Evolutionary conservation across 2,113 vertebrate species (phyloP).

Genomic region (Oncorhynchus kisutch): DNA sequence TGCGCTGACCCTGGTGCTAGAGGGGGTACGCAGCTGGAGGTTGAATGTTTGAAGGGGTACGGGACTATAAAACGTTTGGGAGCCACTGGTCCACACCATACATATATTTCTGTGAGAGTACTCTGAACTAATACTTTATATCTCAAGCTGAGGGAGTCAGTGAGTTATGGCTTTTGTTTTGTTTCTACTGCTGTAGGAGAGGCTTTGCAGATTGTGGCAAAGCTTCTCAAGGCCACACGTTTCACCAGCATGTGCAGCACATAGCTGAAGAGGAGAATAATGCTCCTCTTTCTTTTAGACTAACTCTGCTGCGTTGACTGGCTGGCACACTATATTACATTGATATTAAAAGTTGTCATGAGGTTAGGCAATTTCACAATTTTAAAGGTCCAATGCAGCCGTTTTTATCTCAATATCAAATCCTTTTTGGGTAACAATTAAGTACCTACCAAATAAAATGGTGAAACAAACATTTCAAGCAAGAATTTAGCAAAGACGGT

Average conservation of each 20-base stretch:
- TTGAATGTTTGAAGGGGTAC: no score
- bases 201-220: slow-evolving; percentile 38
- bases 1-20: no score
- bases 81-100: slow-evolving; percentile 3
- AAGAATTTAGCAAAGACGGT: no score
- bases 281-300: slow-evolving; percentile 46
- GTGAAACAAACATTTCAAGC: no score
- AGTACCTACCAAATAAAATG: no score
- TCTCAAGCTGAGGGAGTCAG: slow-evolving; percentile 23
- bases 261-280: slow-evolving; percentile 63
- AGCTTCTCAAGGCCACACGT: slow-evolving; percentile 36
- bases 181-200: slow-evolving; percentile 45
- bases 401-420: no score
- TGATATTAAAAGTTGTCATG: slow-evolving; percentile 23
- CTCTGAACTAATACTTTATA: slow-evolving; percentile 5
- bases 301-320: slow-evolving; percentile 35
- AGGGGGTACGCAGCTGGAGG: no score
- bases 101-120: slow-evolving; percentile 31
- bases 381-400: background rate
- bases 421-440: no score
- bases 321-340: slow-evolving; percentile 38
- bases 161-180: slow-evolving; percentile 47
- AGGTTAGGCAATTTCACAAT: slow-evolving; percentile 11
- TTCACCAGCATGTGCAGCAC: slow-evolving; percentile 52
- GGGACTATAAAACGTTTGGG: no score